Conservation (phyloP, 1,140 invertebrate genomes). For the Achatina immaculata region DNA sequence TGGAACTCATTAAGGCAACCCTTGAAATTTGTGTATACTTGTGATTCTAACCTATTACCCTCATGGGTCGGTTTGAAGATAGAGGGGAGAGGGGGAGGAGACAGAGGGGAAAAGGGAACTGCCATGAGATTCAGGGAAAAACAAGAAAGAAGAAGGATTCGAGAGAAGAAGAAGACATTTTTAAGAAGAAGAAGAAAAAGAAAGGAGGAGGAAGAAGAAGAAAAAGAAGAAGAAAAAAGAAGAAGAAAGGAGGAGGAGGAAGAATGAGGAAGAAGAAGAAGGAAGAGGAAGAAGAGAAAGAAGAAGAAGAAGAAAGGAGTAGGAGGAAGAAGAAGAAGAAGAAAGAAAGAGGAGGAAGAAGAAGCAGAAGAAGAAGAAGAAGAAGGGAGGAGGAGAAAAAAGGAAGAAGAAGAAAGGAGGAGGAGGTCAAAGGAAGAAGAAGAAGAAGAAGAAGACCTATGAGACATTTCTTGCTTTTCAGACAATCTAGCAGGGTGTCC, state of each 20-base stretch:
- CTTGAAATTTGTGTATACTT: too few relatives aligned
- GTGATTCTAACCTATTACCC: too few relatives aligned
- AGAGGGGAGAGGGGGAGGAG: background rate
- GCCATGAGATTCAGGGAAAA: too few relatives aligned
- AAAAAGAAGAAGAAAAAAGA: background rate
- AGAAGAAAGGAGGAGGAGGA: background rate
- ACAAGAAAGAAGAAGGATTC: background rate
- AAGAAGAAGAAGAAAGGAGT: background rate
- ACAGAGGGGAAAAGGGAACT: background rate
- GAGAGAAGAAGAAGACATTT: background rate
- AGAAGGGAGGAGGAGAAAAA: slow-evolving; percentile 7
- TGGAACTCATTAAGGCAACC: too few relatives aligned
- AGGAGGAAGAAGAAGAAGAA: background rate
- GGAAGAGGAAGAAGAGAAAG: background rate
- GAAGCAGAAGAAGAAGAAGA: slow-evolving; percentile 9
- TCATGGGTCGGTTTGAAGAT: too few relatives aligned
- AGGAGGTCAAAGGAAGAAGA: too few relatives aligned
- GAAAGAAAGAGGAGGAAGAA: slow-evolving; percentile 25
- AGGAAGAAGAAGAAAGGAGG: background rate
- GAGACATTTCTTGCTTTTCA: too few relatives aligned
- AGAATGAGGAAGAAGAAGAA: background rate
- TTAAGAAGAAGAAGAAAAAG: background rate
- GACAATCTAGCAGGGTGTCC: too few relatives aligned
- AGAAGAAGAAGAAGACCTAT: background rate
- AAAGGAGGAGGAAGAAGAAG: background rate